Evolutionary conservation across 1,140 invertebrate species (phyloP).

Genomic region (Gryon sp.): DNA sequence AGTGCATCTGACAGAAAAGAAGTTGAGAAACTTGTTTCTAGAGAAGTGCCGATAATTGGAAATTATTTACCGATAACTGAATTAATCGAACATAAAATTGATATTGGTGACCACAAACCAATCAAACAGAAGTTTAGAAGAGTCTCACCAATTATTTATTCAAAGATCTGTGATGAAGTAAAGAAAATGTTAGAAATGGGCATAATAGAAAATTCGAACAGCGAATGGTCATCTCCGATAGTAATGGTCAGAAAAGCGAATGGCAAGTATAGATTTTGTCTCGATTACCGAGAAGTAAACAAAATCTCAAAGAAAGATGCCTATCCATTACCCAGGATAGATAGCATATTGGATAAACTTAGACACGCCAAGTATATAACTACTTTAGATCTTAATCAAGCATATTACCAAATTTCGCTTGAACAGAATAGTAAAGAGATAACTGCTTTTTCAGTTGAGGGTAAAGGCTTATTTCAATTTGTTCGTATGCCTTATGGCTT

Average conservation of each 20-base stretch:
- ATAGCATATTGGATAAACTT: conserved; percentile 59
- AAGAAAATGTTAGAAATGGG: neutral
- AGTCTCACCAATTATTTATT: neutral
- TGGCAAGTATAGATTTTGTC: conserved; percentile 14
- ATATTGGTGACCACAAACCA: neutral
- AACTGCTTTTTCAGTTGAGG: conserved; percentile 21
- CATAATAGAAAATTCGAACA: neutral
- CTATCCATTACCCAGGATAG: neutral
- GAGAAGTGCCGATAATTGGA: neutral
- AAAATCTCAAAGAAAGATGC: neutral
- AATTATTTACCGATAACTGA: neutral
- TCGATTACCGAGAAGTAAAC: conserved; percentile 11
- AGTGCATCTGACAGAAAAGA: too few species aligned
- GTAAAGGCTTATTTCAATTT: conserved; percentile 53
- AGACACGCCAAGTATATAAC: conserved; percentile 56
- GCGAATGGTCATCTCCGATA: conserved; percentile 34
- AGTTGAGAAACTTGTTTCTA: neutral
- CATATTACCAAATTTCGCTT: conserved; percentile 64
- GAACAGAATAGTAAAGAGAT: conserved; percentile 11
- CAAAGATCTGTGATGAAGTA: neutral
- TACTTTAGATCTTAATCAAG: conserved; percentile 60
- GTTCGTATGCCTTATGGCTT: conserved; percentile 72
- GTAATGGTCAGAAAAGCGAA: conserved; percentile 56
- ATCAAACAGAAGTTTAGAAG: neutral
- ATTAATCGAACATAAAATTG: neutral